Percentiles rank a stretch among this genome's conserved stretches.
These are phyloP conservation scores for Cyprinodon tularosa DNA, from an alignment of 2,113 vertebrate genomes.

Conservation along the genomic window DNA sequence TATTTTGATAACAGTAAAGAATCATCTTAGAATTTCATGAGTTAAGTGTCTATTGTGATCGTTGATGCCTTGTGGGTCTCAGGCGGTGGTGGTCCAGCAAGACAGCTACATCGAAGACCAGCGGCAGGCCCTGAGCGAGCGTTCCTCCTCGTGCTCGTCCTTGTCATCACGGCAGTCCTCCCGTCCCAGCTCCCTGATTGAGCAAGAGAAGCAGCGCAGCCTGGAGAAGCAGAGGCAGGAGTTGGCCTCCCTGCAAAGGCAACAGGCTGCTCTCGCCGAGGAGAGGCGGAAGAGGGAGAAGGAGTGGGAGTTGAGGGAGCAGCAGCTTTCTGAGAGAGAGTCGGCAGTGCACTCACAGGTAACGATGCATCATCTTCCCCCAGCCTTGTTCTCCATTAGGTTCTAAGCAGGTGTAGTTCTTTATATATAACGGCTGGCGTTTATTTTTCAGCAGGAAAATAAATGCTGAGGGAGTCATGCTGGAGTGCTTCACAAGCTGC, in stretches of 20 bases:
- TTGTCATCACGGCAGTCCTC: constrained; percentile 70
- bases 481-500: background rate
- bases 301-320: constrained; percentile 87
- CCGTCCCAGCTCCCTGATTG: constrained; percentile 87
- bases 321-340: constrained; percentile 83
- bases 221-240: constrained; percentile 96
- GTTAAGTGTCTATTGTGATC: constrained; percentile 1
- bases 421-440: background rate
- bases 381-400: background rate
- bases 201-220: constrained; percentile 98
- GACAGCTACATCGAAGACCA: constrained; percentile 96
- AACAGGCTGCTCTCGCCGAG: constrained; percentile 88
- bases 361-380: constrained; percentile 9
- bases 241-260: constrained; percentile 88
- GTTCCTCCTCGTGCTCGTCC: constrained; percentile 61
- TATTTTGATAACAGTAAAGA: no score
- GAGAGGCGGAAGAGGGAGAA: constrained; percentile 84
- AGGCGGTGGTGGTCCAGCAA: constrained; percentile 95
- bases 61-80: background rate
- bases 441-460: background rate
- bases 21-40: background rate
- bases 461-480: background rate
- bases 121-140: constrained; percentile 87
- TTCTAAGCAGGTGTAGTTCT: background rate
- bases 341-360: constrained; percentile 71